phyloP scores from a whole-genome alignment of 1,140 invertebrate genomes.

The Calycopis cecrops region DNA sequence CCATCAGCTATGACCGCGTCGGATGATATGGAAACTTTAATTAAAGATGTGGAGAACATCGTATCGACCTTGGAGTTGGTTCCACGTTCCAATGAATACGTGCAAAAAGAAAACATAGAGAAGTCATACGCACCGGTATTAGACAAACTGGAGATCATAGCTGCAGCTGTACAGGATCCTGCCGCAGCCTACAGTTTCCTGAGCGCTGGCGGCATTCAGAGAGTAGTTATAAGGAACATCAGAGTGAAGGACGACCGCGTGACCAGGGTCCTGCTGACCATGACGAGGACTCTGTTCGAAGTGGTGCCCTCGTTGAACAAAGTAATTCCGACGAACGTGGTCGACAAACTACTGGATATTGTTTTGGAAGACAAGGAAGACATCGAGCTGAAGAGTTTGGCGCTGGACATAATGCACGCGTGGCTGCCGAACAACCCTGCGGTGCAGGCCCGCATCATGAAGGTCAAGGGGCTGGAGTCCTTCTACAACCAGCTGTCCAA shows the following conservation, averaged over 20 bases:
- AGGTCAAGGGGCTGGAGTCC: conserved; percentile 47
- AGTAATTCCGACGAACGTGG: conserved; percentile 33
- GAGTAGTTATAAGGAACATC: conserved; percentile 34
- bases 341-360: conserved; percentile 50
- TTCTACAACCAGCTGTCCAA: conserved; percentile 54
- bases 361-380: conserved; percentile 51
- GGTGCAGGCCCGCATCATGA: conserved; percentile 52
- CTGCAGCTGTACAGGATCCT: conserved; percentile 24
- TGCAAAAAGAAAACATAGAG: conserved; percentile 30
- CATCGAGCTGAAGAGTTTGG: conserved; percentile 43
- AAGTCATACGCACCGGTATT: conserved; percentile 32
- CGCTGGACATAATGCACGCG: conserved; percentile 40
- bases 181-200: conserved; percentile 42
- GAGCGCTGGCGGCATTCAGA: conserved; percentile 40
- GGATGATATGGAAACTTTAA: conserved; percentile 25
- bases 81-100: conserved; percentile 19
- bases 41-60: conserved; percentile 32
- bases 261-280: conserved; percentile 29
- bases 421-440: conserved; percentile 53
- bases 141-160: conserved; percentile 28
- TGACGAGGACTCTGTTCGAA: conserved; percentile 41
- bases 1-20: background rate
- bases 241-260: conserved; percentile 26
- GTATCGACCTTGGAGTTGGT: conserved; percentile 24
- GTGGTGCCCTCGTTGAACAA: conserved; percentile 37